These are phyloP conservation scores for Cryptocephalus moraei DNA, from an alignment of 2,888 invertebrate genomes.

Conservation along the genomic window DNA sequence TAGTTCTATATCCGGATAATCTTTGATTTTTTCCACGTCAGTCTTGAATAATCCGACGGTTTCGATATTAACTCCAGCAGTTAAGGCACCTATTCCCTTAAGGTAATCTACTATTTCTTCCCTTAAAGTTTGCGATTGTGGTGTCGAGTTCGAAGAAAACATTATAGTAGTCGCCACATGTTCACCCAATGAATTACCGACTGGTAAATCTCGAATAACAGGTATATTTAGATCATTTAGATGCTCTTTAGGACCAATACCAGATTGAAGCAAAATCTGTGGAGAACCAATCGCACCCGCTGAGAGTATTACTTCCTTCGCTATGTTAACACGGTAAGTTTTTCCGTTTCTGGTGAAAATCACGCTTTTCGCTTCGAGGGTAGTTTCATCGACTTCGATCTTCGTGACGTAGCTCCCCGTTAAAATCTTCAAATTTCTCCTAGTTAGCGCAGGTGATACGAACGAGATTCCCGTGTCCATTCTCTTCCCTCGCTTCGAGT, in stretches of 20 bases:
- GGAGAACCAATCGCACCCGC: constrained; percentile 75
- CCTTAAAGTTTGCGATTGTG: neutral
- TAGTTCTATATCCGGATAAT: no score
- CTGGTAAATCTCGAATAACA: constrained; percentile 54
- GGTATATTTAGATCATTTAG: constrained; percentile 47
- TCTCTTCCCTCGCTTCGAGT: constrained; percentile 56
- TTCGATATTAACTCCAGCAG: no score
- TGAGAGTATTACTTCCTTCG: constrained; percentile 63
- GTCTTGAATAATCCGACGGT: no score
- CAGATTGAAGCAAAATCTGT: constrained; percentile 73
- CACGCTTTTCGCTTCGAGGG: constrained; percentile 52
- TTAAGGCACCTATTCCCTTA: constrained; percentile 8
- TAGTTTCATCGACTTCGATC: constrained; percentile 47
- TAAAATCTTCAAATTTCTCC: constrained; percentile 58
- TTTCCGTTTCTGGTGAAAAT: constrained; percentile 51
- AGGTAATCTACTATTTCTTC: constrained; percentile 43
- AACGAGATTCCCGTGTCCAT: constrained; percentile 71
- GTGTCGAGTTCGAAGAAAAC: constrained; percentile 52
- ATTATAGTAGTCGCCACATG: no score
- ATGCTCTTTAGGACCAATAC: constrained; percentile 57
- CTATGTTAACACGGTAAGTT: constrained; percentile 44
- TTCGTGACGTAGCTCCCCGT: constrained; percentile 54
- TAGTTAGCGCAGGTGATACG: constrained; percentile 51
- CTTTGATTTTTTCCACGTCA: no score
- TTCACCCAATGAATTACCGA: constrained; percentile 70